Evolutionary conservation across 2,113 vertebrate species (phyloP), one percentile per base, ranked within the genome.

Genomic region (Nanorana parkeri): DNA sequence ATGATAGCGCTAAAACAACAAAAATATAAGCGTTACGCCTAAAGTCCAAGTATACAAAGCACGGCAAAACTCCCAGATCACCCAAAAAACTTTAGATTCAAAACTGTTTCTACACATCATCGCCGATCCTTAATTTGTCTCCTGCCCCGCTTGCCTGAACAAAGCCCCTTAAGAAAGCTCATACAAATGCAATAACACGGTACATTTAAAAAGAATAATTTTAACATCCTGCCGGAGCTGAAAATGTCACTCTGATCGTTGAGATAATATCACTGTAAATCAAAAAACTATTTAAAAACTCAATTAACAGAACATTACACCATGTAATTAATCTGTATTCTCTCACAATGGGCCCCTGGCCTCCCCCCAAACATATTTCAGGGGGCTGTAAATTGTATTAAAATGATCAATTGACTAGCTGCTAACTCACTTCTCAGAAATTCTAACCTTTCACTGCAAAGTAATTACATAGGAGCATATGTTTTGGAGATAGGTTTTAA

Each of bases 251-350:
- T 84, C 86, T 83, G 88, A 90, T 91, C 84, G 84, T 68, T 89
- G 87, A 90, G 89, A 89, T 88, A 91, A 91, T 89, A 92, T 85
- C 87, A 87, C 84, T 88, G 90, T 88, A 92, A 92, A 94, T 93
- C 88, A 93, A 93, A 93, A 71, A 91, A 91, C 89, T 93, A 90
- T 90, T 92, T 92, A 89, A 93, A 93, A 94, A 92, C 91, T 92
- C 91, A 93, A 92, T 94, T 93, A 94, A 90, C 80, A 90, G 87
- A 92, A 90, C 85, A 91, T 91, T 89, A 92, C 84, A 82, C 89
- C 91, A 87, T 84, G 89, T 91, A 93, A 94, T 93, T 93, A 93
- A 94, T 94, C 92, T 93, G 94, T 90, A 92, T 92, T 90, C 89
- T 85, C 88, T 90, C 91, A 88, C 87, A 89, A 81, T 84, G 85